These are phyloP conservation scores for Ceraclea dissimilis DNA, from an alignment of 2,888 invertebrate species.

Conservation along the genomic window DNA sequence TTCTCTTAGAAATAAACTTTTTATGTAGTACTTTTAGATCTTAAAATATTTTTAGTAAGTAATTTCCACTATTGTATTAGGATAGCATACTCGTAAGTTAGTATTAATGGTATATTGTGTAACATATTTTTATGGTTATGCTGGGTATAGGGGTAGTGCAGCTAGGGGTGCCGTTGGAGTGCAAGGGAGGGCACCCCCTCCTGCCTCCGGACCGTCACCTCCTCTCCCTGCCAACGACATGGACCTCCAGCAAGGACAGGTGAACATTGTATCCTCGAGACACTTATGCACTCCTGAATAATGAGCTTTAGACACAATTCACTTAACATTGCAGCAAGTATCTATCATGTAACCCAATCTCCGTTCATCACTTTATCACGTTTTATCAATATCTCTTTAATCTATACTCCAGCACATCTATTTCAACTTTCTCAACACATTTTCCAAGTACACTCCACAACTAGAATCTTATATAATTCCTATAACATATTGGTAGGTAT, in stretches of 20 bases:
- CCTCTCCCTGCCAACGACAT: slow-evolving; percentile 11
- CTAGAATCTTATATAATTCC: not conserved
- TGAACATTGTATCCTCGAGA: slow-evolving; percentile 14
- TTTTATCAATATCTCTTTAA: not conserved
- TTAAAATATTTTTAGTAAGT: not conserved
- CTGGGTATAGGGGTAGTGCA: slow-evolving; percentile 17
- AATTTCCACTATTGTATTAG: not conserved
- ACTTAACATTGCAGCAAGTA: not conserved
- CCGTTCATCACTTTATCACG: not conserved
- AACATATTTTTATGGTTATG: not conserved
- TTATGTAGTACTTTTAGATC: not conserved
- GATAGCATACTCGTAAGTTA: too few relatives aligned
- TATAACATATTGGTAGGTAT: too few relatives aligned
- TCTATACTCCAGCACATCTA: not conserved
- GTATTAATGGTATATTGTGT: too few relatives aligned
- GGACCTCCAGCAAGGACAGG: slow-evolving; percentile 23
- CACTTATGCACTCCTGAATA: slow-evolving; percentile 10
- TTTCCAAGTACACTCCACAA: not conserved
- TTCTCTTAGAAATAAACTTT: not conserved
- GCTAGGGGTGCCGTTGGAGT: slow-evolving; percentile 17
- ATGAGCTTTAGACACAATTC: not conserved
- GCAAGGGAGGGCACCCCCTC: slow-evolving; percentile 15
- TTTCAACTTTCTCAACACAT: not conserved
- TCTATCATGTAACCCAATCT: not conserved
- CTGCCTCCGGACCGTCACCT: slow-evolving; percentile 7